Base-by-base conservation (phyloP, 2,888 invertebrate genomes). In the Hedychridium roseum region DNA sequence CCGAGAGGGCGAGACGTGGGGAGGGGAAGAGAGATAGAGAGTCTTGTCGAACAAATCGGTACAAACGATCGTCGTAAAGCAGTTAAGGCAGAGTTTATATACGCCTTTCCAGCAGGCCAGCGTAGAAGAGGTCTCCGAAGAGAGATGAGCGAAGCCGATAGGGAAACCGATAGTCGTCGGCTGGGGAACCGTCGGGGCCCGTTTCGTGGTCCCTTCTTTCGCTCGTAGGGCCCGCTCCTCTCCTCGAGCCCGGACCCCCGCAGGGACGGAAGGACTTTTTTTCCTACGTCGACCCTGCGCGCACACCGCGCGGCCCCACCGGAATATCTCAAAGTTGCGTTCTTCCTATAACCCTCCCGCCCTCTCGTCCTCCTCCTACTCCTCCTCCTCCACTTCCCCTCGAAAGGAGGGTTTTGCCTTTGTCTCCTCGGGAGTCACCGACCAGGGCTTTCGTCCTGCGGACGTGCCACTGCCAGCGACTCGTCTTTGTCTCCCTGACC, bases 11-110 rank as follows among this genome's bases (percentile, higher is more conserved):
- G 43, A 46, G 28, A 43, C 57, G 41, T 43, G 46, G 26, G 34
- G 45, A 35, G 38, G 28, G 43, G 38, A 39, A 35, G 42, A 21
- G 30, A 35, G 27, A 32, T 46, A 30, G 50, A 43, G 63, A 60
- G 58, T 61, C 73, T 73, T 77, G 78, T 77, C 76, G 76, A 78
- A 78, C 78, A 78, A 78, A 78, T 77, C 77, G 77, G 76, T 78
- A 78, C 77, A 77, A 76, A 76, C 77, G 76, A 78, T 78, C 76
- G 75, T 77, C 75, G 75, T 78, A 76, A 76, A 77, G 72, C 73
- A 75, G 74, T 76, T 75, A 74, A 71, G 74, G 67, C 60, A 66
- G 66, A 66, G 70, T 73, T 73, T 69, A 70, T 70, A 69, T 66
- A 63, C 67, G 64, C 64, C 64, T 63, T 63, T 64, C 60, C 57